Percentiles rank a stretch among this genome's conserved stretches.
Conservation (phyloP, 2,797 vertebrate species). For the Enteromius treurensis region DNA sequence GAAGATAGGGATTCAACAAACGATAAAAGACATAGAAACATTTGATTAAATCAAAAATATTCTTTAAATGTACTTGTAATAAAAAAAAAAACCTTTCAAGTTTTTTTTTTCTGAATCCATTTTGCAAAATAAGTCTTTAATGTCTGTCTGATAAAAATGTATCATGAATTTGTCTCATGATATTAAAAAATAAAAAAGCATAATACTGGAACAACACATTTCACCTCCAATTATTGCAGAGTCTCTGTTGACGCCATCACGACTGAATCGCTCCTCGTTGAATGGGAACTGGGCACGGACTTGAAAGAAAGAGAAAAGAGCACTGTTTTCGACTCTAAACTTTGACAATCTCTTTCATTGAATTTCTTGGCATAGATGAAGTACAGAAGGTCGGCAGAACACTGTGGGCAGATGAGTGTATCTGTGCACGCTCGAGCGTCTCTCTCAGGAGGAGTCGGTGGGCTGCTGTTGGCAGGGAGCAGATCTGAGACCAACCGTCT, state of each 20-base stretch:
- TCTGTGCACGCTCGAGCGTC: conserved; percentile 10
- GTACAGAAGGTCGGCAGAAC: conserved; percentile 15
- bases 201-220: conserved; percentile 1
- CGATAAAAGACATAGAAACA: background rate
- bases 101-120: background rate
- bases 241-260: conserved; percentile 88
- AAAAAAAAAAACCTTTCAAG: background rate
- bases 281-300: conserved; percentile 88
- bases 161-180: background rate
- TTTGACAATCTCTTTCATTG: background rate
- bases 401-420: conserved; percentile 7
- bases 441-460: conserved; percentile 10
- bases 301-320: conserved; percentile 60
- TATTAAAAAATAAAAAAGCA: background rate
- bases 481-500: conserved; percentile 50
- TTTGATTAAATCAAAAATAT: background rate
- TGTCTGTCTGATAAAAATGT: background rate
- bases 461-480: conserved; percentile 36
- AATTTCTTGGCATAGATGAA: background rate
- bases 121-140: background rate
- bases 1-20: background rate
- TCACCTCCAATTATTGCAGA: conserved; percentile 95
- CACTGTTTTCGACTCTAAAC: background rate
- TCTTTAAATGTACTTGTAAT: background rate
- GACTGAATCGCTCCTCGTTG: conserved; percentile 82